These are phyloP conservation scores for Drosophila stalkeri DNA, from an alignment of 2,888 invertebrate species.

Conservation along the genomic window DNA sequence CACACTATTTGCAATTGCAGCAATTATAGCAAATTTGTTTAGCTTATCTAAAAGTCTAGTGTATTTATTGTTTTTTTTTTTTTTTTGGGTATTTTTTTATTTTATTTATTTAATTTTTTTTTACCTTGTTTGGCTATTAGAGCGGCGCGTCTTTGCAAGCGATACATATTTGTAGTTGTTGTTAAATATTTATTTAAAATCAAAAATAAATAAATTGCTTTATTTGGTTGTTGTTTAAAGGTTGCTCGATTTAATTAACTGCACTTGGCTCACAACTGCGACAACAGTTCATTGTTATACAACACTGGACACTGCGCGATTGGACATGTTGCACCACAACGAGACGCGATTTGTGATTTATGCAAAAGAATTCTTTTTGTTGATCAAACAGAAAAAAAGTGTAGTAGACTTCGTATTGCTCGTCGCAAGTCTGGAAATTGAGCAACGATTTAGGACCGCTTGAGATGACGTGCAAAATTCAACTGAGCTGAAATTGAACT, in stretches of 20 bases:
- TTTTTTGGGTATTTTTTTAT: not conserved
- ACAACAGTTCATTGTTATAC: slow-evolving; percentile 66
- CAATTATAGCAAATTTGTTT: slow-evolving; percentile 27
- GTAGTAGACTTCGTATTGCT: slow-evolving; percentile 33
- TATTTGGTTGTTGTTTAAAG: not conserved
- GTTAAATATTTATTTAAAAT: not conserved
- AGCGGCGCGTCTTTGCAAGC: slow-evolving; percentile 82
- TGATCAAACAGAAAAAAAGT: slow-evolving; percentile 14
- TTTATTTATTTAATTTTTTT: not conserved
- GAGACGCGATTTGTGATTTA: slow-evolving; percentile 27
- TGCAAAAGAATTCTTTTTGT: not conserved
- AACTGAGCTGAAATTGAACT: slow-evolving; percentile 80
- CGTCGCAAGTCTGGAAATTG: slow-evolving; percentile 35
- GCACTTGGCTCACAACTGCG: slow-evolving; percentile 28
- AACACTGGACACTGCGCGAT: slow-evolving; percentile 23
- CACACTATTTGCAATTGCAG: slow-evolving; percentile 39
- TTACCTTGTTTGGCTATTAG: slow-evolving; percentile 84
- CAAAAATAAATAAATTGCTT: not conserved
- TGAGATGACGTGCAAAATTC: slow-evolving; percentile 81
- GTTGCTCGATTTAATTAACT: slow-evolving; percentile 26
- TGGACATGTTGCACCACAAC: slow-evolving; percentile 32
- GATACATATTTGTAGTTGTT: slow-evolving; percentile 75
- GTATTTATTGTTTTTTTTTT: not conserved
- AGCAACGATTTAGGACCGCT: slow-evolving; percentile 64
- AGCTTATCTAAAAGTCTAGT: slow-evolving; percentile 25